Evolutionary conservation across 2,888 invertebrate species (phyloP), one percentile per base, ranked within the genome.

Genomic region (Uloborus plumipes): DNA sequence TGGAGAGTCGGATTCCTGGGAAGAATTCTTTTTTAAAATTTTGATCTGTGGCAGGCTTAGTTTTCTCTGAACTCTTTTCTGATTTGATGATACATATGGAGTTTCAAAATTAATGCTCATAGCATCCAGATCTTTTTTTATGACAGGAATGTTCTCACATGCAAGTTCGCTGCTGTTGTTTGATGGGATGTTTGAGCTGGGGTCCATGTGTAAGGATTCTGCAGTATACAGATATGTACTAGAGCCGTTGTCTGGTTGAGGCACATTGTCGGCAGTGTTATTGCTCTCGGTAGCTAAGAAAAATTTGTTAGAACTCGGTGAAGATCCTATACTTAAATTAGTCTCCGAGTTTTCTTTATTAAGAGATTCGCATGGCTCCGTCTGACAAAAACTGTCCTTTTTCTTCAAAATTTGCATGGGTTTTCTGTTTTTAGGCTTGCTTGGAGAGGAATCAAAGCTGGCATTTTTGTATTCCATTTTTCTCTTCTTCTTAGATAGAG

Each of bases 1-100:
- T n/a, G 80, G 76, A n/a, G 79, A 75, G 47, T 84, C 80, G 1
- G 84, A 80, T 53, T 84, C 84, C 49, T 84, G 84, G 6, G 84
- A 80, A 6, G 75, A 79, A 39, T 77, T 78, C 58, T 84, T 84
- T 20, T 69, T 84, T 31, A 84, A 51, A 58, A 84, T 58, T 69
- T 72, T 79, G 20, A 84, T 72, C 53, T 84, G 84, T 13, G 84
- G 79, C 22, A 84, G 47, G 59, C 84, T 84, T 16, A 75, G 53
- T 49, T 84, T 84, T 13, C 80, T 67, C 31, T 76, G 84, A 15
- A 79, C 79, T 49, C 70, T 15, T 50, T 76, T 84, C 18, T 72
- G 73, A 22, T 26, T 51, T 2, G 67, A 61, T 2, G 67, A 61
- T 18, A 62, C 16, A 39, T 84, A 80, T 16, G 84, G 79, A 16